Evolutionary conservation across 2,113 vertebrate genomes (phyloP).

Genomic region (Malurus alboscapulatus): DNA sequence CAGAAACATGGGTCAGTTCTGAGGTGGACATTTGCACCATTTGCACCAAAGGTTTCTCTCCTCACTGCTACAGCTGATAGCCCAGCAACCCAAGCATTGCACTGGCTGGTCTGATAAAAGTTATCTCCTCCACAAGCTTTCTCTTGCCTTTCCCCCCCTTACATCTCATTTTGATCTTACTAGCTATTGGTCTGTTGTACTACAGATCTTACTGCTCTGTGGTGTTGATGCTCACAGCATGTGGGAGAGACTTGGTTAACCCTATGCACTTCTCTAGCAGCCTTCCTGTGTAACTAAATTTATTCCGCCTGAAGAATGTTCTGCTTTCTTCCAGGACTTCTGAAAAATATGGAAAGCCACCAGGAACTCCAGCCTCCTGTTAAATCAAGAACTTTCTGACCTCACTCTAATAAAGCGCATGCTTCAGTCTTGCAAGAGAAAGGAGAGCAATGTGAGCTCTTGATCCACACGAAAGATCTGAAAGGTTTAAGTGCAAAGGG

Average conservation of each 20-base stretch:
- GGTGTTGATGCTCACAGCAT: slow-evolving; percentile 7
- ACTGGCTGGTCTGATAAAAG: not conserved
- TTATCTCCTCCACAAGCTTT: not conserved
- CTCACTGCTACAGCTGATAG: not conserved
- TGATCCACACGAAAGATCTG: not conserved
- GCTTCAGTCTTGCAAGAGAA: slow-evolving; percentile 8
- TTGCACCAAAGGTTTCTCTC: not conserved
- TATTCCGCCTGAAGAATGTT: slow-evolving; percentile 37
- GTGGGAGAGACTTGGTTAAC: slow-evolving; percentile 34
- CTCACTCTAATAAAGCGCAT: not conserved
- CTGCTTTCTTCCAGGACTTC: slow-evolving; percentile 34
- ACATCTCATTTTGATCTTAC: not conserved
- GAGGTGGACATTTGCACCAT: not conserved
- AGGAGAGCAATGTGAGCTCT: not conserved
- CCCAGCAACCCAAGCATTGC: not conserved
- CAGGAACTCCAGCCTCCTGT: slow-evolving; percentile 33
- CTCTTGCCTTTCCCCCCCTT: accelerated
- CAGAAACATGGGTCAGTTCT: not conserved
- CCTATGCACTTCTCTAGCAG: not conserved
- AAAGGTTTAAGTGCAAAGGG: not conserved
- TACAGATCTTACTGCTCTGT: not conserved
- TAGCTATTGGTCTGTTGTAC: slow-evolving; percentile 1
- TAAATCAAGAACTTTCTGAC: slow-evolving; percentile 43
- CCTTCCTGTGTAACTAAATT: slow-evolving; percentile 13
- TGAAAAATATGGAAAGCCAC: not conserved